Base-by-base conservation (phyloP, 2,797 vertebrate genomes). In the Lemur catta region DNA sequence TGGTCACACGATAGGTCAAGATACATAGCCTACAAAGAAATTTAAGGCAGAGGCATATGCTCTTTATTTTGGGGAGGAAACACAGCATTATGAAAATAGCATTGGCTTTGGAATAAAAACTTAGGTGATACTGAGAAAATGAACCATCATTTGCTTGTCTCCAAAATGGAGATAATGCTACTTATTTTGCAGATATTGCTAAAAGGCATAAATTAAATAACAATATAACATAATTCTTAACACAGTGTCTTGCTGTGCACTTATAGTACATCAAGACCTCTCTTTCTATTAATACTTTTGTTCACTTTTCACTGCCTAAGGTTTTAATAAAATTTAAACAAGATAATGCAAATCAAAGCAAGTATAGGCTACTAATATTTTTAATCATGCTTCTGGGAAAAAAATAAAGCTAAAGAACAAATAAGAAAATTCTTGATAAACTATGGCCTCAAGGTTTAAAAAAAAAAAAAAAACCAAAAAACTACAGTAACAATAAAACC, bases 311-410 rank as follows among this genome's bases (percentile, higher is more conserved):
- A 96, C n/a, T 80, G 65, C 41, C 76, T 41, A 35, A 33, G 17
- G 33, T 80, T 88, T 96, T 72, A 96, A 88, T 72, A 90, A 96
- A 90, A 84, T 76, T 84, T 95, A 92, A 94, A 79, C 86, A 57
- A 71, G 20, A 78, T 57, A 78, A 91, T 52, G 33, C 67, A 75
- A 59, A 81, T 52, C 17, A 89, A 84, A 33, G 46, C 33, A 94
- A 69, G 71, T 57, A 80, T 9, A 88, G 33, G 30, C 50, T 93
- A 93, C 41, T 74, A 93, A 61, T 81, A 91, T 41, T 87, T 93
- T 91, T 61, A 80, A 93, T 55, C n/a, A 82, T 69, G 91, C 30
- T 93, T 86, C 15, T 41, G 26, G 22, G 22, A 72, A 94, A 96
- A 94, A 94, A 43, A 75, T 48, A 72, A 94, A 76, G 17, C 67